These are phyloP conservation scores for Ormyrus thymus DNA, from an alignment of 2,888 invertebrate genomes.

Conservation along the genomic window DNA sequence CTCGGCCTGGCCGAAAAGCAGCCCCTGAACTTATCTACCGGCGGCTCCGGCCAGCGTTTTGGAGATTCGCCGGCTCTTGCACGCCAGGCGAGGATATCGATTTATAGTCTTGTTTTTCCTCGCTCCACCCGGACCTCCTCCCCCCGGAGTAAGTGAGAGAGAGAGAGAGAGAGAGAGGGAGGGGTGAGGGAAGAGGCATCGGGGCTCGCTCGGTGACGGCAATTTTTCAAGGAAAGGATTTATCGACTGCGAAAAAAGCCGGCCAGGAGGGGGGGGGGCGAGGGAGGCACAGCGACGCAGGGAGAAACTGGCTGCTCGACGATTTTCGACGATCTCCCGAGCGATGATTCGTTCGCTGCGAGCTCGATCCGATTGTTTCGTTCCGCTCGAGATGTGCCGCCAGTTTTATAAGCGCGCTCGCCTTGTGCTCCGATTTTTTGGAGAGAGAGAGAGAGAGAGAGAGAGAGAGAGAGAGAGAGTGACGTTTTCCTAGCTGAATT, in stretches of 20 bases:
- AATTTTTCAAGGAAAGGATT: conserved; percentile 53
- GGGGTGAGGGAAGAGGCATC: not conserved
- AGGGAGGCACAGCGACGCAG: not conserved
- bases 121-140: not conserved
- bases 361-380: conserved; percentile 27
- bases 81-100: conserved; percentile 31
- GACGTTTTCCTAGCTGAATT: no score
- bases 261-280: not conserved
- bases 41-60: conserved; percentile 5
- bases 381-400: not conserved
- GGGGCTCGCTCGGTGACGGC: conserved; percentile 15
- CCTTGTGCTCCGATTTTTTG: not conserved
- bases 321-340: conserved; percentile 25
- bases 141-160: conserved; percentile 2
- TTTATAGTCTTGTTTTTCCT: conserved; percentile 52
- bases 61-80: conserved; percentile 16
- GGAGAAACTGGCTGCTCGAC: conserved; percentile 23
- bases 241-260: conserved; percentile 51
- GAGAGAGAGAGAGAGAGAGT: not conserved
- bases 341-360: not conserved
- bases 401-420: not conserved
- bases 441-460: not conserved
- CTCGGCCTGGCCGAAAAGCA: no score
- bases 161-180: not conserved
- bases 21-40: no score